Evolutionary conservation across 2,797 vertebrate species (phyloP).

Genomic region (Sciurus vulgaris): DNA sequence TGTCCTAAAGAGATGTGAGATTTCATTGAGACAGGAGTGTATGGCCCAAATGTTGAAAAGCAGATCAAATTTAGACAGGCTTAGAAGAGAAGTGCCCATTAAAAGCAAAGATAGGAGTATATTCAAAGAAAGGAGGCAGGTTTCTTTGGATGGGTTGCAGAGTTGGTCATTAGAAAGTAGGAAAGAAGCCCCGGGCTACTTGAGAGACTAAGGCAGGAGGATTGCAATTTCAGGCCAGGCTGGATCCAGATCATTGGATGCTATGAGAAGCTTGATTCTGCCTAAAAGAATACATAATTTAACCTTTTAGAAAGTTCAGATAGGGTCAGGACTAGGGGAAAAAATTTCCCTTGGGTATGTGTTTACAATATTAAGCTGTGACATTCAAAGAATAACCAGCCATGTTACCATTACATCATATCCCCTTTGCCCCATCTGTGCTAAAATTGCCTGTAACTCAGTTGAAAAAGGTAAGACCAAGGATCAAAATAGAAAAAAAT

Average conservation of each 20-base stretch:
- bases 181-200: background rate
- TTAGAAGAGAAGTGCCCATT: background rate
- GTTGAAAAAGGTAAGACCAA: background rate
- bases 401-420: background rate
- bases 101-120: background rate
- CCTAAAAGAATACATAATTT: conserved; percentile 17
- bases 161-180: background rate
- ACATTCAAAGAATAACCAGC: background rate
- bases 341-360: background rate
- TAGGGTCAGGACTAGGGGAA: fast-evolving
- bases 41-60: background rate
- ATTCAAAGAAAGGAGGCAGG: background rate
- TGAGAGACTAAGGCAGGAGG: background rate
- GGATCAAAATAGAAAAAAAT: background rate
- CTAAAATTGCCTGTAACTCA: background rate
- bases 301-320: background rate
- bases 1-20: background rate
- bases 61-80: background rate
- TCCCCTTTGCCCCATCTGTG: background rate
- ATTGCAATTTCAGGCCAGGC: no score
- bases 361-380: background rate
- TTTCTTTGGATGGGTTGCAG: background rate
- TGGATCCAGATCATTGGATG: background rate
- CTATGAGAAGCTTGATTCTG: background rate
- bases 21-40: no score